Conservation (phyloP, 1,140 invertebrate genomes). For the Lepidotrigona ventralis region DNA sequence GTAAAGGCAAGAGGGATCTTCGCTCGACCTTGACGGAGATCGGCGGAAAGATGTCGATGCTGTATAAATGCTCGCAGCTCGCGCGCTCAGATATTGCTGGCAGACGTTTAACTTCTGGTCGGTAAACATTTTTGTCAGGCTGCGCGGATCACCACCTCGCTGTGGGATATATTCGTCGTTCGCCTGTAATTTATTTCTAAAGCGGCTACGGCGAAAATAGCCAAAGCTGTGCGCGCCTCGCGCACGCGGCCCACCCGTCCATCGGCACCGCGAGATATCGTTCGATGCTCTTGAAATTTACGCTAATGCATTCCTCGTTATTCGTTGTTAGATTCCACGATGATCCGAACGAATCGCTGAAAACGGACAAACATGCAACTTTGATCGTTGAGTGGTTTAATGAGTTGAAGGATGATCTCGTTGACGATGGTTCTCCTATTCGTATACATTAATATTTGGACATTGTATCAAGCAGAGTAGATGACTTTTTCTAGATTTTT, state of each 20-base stretch:
- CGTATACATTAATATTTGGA: too few species aligned
- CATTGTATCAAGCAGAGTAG: too few species aligned
- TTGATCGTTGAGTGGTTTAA: background rate
- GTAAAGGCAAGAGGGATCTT: background rate
- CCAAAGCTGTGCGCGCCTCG: slow-evolving; percentile 4
- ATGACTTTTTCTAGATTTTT: too few species aligned
- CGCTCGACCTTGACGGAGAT: slow-evolving; percentile 21
- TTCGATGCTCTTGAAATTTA: slow-evolving; percentile 60
- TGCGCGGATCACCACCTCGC: slow-evolving; percentile 35
- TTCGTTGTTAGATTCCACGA: slow-evolving; percentile 1
- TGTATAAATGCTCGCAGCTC: slow-evolving; percentile 26
- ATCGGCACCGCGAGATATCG: slow-evolving; percentile 44
- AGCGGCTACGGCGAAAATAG: slow-evolving; percentile 55
- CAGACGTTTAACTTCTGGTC: slow-evolving; percentile 51
- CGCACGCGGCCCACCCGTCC: slow-evolving; percentile 41
- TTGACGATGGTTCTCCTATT: too few species aligned
- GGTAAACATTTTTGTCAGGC: slow-evolving; percentile 58
- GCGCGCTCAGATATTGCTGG: slow-evolving; percentile 23
- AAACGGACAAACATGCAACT: background rate
- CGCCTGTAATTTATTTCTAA: slow-evolving; percentile 60
- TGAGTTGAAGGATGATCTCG: too few species aligned
- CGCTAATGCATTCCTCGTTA: slow-evolving; percentile 32
- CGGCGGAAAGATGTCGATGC: slow-evolving; percentile 19
- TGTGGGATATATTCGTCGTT: slow-evolving; percentile 60
- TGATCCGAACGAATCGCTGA: background rate